A percentile compares a stretch with the other conserved stretches of the same genome.
Conservation (phyloP, 2,113 vertebrate genomes). For the Zosterops pallidus region DNA sequence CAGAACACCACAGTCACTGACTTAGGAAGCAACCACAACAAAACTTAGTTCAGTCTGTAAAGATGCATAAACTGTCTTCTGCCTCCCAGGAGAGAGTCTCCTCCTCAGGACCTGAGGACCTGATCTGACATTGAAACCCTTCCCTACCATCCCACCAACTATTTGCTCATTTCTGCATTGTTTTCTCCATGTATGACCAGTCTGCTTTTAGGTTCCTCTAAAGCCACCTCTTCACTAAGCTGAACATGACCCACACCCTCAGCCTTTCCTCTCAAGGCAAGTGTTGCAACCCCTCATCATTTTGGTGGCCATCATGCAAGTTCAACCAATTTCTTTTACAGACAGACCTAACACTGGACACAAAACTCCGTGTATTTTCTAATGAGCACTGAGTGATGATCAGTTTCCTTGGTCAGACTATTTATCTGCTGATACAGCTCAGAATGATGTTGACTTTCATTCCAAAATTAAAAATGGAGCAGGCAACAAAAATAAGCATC, state of each 20-base stretch:
- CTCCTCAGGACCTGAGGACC: neutral
- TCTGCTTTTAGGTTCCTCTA: neutral
- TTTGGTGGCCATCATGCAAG: neutral
- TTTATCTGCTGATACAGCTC: neutral
- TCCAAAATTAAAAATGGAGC: neutral
- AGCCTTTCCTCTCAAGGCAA: neutral
- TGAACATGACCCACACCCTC: neutral
- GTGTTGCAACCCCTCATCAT: neutral
- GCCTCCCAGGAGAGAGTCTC: neutral
- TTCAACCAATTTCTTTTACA: neutral
- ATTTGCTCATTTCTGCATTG: neutral
- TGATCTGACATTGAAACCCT: neutral
- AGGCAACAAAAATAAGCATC: neutral
- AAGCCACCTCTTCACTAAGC: neutral
- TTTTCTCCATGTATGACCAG: neutral
- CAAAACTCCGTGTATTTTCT: neutral
- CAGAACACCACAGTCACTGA: neutral
- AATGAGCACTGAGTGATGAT: neutral
- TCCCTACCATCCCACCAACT: neutral
- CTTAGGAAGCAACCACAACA: neutral
- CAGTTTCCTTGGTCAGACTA: neutral
- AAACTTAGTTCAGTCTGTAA: neutral
- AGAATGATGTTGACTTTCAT: neutral
- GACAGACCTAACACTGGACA: neutral
- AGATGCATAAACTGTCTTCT: neutral